A percentile compares a stretch with the other conserved stretches of the same genome.
Conservation (phyloP, 2,113 vertebrate species). For the Gymnogyps californianus region DNA sequence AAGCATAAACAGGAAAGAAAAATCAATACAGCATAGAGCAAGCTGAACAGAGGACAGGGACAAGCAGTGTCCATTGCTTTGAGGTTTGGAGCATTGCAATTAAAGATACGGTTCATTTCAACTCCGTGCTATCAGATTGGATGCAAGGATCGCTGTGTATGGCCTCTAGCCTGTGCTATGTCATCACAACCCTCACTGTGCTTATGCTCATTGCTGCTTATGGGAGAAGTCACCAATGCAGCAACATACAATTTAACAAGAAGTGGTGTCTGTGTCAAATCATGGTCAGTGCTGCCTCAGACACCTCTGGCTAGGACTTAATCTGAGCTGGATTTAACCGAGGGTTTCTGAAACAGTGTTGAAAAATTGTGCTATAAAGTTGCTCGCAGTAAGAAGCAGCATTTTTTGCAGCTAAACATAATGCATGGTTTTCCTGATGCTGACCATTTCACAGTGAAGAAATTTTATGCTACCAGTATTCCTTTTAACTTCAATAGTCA, state of each 20-base stretch:
- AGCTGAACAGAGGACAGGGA: not conserved
- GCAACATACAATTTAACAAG: not conserved
- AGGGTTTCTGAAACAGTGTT: not conserved
- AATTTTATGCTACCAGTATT: not conserved
- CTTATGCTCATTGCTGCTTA: not conserved
- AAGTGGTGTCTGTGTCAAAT: not conserved
- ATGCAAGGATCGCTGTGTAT: not conserved
- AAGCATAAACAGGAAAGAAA: not conserved
- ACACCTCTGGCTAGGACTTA: not conserved
- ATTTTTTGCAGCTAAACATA: not conserved
- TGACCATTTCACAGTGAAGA: not conserved
- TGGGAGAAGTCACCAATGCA: not conserved
- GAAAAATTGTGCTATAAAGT: not conserved
- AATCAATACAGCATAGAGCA: not conserved
- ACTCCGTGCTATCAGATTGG: accelerated
- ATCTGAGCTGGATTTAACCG: not conserved
- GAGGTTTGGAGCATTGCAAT: not conserved
- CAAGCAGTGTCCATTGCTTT: not conserved
- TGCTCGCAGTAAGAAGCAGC: not conserved
- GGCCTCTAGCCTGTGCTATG: not conserved
- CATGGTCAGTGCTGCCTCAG: not conserved
- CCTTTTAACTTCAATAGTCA: not conserved
- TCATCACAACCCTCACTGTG: not conserved
- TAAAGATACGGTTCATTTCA: not conserved
- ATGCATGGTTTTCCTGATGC: not conserved